phyloP scores from a whole-genome alignment of 64 coral and sea anemone genomes.

The Acropora tenuis region DNA sequence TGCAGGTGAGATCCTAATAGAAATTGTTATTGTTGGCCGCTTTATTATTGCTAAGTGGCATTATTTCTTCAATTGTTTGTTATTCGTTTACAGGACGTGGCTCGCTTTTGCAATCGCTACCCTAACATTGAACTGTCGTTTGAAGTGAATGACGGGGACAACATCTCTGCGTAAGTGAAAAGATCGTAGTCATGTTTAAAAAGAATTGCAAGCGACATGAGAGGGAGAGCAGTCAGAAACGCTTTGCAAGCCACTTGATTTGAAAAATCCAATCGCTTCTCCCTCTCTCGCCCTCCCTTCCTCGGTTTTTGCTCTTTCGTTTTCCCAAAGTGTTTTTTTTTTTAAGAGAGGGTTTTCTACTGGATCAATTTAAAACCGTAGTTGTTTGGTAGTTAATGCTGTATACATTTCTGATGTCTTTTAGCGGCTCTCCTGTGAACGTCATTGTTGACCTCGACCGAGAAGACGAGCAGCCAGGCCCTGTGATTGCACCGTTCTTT shows the following conservation, averaged over 20 bases:
- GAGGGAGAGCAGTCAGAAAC: too few species aligned
- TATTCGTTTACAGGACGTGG: conserved; percentile 77
- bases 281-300: too few species aligned
- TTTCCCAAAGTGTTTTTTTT: too few species aligned
- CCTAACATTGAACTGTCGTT: conserved; percentile 97
- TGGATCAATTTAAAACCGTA: too few species aligned
- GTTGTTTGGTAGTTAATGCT: neutral
- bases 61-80: neutral
- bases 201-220: too few species aligned
- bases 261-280: too few species aligned
- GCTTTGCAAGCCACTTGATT: too few species aligned
- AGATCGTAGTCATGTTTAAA: neutral
- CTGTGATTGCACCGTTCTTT: conserved; percentile 98
- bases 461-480: conserved; percentile 95
- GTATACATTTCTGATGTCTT: neutral
- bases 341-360: too few species aligned
- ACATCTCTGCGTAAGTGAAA: conserved; percentile 84
- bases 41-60: neutral
- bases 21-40: neutral
- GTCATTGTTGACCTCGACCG: conserved; percentile 93
- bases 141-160: conserved; percentile 85
- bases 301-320: too few species aligned
- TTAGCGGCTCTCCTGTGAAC: conserved; percentile 91
- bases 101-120: conserved; percentile 97
- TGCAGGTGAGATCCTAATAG: conserved; percentile 52